These are phyloP conservation scores for Archivesica marissinica DNA, from an alignment of 1,140 invertebrate genomes.

Conservation along the genomic window DNA sequence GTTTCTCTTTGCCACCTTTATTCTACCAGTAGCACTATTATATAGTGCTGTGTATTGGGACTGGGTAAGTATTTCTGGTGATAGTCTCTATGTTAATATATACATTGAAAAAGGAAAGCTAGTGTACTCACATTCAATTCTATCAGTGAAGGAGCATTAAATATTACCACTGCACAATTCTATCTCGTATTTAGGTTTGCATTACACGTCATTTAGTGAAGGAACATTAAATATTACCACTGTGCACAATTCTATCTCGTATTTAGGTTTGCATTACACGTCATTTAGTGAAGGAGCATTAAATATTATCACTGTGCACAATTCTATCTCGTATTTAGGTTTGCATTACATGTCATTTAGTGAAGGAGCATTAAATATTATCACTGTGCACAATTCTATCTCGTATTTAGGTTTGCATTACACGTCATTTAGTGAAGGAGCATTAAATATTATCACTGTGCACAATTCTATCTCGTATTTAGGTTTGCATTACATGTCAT, in stretches of 20 bases:
- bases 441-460: no score
- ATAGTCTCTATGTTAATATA: neutral
- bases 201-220: neutral
- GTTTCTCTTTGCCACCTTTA: conserved; percentile 85
- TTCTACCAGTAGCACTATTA: conserved; percentile 86
- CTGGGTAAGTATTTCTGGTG: neutral
- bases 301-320: no score
- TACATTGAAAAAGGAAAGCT: neutral
- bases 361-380: no score
- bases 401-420: no score
- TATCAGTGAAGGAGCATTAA: neutral
- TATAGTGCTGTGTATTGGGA: neutral
- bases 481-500: no score
- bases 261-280: no score
- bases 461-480: no score
- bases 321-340: no score
- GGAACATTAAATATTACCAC: neutral
- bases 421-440: no score
- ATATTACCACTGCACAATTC: neutral
- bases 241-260: neutral
- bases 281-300: no score
- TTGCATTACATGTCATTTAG: no score
- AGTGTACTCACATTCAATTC: neutral
- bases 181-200: neutral
- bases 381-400: no score